Base-by-base conservation (phyloP, 2,797 vertebrate genomes). In the Xyrichtys novacula region DNA sequence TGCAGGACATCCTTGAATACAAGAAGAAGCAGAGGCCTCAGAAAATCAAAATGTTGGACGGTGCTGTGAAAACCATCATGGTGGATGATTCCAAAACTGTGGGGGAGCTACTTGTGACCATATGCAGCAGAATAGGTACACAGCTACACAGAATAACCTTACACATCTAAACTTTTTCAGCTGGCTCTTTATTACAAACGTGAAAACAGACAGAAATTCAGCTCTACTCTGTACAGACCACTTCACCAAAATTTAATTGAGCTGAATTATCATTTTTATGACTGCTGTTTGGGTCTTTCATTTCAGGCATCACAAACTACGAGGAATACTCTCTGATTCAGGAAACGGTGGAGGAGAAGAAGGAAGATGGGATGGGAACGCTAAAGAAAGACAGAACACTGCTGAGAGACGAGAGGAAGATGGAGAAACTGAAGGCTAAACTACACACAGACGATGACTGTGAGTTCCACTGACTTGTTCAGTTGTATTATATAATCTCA, bases 61-160 rank as follows among this genome's bases (percentile, higher is more conserved):
- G 98, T 0, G 94, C 97, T 0, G 93, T 98, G 74, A 99, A 99
- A 91, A 99, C 97, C 0, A 96, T 99, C 85, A 99, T 99, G 98
- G 97, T 99, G 89, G 98, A 99, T 5, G 98, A 99, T 88, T 99
- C 98, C 12, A 99, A 99, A 92, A 99, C 97, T 0, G 97, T 99
- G 26, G 98, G 98, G 28, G 98, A 99, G 88, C 93, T 99, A 71
- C 94, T 99, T 47, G 97, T 99, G 58, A 98, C 98, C 5, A 99
- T 99, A 66, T 99, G 98, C 93, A 99, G 97, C 85, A 95, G 98
- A 83, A 99, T 99, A 94, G 98, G 98, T 98, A 72, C 39, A 28
- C n/a, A 0, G 2, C n/a, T 57, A 32, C 1, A 23, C 16, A 38
- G 3, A 0, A 2, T 2, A 14, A 7, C 7, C 12, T 48, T 59